These are phyloP conservation scores for Euplexia lucipara DNA, from an alignment of 2,888 invertebrate genomes.

Conservation along the genomic window DNA sequence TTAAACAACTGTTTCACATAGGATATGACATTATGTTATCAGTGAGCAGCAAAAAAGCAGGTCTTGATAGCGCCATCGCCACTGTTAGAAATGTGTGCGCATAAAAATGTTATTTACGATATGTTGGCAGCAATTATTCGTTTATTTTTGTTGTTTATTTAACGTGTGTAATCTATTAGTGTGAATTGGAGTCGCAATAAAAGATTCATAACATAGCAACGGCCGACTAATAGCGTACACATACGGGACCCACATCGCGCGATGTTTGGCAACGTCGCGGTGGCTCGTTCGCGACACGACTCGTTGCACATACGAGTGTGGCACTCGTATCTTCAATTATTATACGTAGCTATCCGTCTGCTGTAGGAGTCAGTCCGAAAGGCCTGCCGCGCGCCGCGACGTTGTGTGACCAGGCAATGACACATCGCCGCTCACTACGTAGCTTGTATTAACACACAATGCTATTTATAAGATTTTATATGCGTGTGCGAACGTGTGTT, in stretches of 20 bases:
- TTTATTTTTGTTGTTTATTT: conserved; percentile 47
- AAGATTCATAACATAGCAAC: conserved; percentile 74
- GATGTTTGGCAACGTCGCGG: conserved; percentile 84
- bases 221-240: conserved; percentile 66
- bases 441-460: conserved; percentile 85
- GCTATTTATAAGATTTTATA: conserved; percentile 86
- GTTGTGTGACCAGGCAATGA: conserved; percentile 79
- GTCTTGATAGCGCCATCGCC: conserved; percentile 21
- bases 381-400: conserved; percentile 69
- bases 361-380: conserved; percentile 72
- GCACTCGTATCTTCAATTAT: conserved; percentile 76
- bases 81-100: conserved; percentile 5
- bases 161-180: conserved; percentile 41
- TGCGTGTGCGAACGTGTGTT: conserved; percentile 85
- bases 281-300: conserved; percentile 69
- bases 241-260: conserved; percentile 74
- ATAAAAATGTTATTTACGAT: conserved; percentile 31
- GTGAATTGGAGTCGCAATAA: conserved; percentile 62
- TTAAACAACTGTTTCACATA: conserved; percentile 4
- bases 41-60: conserved; percentile 12
- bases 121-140: conserved; percentile 1
- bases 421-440: conserved; percentile 86
- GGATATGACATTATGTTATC: conserved; percentile 22
- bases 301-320: conserved; percentile 77
- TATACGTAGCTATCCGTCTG: conserved; percentile 79